Percentiles rank a stretch among this genome's conserved stretches.
phyloP scores from a whole-genome alignment of 2,113 vertebrate genomes.

The Prochilodus magdalenae region DNA sequence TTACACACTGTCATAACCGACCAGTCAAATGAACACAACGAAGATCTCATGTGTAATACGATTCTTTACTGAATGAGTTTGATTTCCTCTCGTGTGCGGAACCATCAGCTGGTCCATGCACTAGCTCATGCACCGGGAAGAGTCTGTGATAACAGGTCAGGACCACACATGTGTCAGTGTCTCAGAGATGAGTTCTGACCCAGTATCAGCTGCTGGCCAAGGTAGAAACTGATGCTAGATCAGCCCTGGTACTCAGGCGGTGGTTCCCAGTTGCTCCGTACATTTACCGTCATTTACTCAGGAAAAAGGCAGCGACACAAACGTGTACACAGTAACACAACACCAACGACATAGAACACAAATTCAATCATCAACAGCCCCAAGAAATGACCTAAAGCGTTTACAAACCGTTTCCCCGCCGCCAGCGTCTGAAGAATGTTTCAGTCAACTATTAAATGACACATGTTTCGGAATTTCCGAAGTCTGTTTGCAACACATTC shows the following conservation, averaged over 20 bases:
- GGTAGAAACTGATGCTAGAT: not conserved
- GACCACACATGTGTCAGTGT: not conserved
- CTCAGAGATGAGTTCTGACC: slow-evolving; percentile 5
- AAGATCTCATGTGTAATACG: slow-evolving; percentile 17
- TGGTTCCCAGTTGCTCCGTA: not conserved
- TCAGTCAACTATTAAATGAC: too few relatives aligned
- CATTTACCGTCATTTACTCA: too few relatives aligned
- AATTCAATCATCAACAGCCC: too few relatives aligned
- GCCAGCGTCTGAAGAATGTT: too few relatives aligned
- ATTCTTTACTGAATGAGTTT: not conserved
- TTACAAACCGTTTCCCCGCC: too few relatives aligned
- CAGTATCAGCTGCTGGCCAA: not conserved
- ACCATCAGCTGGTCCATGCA: not conserved
- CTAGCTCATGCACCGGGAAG: slow-evolving; percentile 13
- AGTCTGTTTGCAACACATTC: too few relatives aligned
- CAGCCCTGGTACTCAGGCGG: not conserved
- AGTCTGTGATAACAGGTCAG: not conserved
- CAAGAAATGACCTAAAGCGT: too few relatives aligned
- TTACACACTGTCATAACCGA: slow-evolving; percentile 6
- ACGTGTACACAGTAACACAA: too few relatives aligned
- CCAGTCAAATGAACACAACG: slow-evolving; percentile 11
- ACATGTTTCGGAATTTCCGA: too few relatives aligned
- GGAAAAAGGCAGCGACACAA: too few relatives aligned
- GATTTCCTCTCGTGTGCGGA: not conserved
- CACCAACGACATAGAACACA: too few relatives aligned